Evolutionary conservation across 2,797 vertebrate species (phyloP).

Genomic region (Galaxias olidus): DNA sequence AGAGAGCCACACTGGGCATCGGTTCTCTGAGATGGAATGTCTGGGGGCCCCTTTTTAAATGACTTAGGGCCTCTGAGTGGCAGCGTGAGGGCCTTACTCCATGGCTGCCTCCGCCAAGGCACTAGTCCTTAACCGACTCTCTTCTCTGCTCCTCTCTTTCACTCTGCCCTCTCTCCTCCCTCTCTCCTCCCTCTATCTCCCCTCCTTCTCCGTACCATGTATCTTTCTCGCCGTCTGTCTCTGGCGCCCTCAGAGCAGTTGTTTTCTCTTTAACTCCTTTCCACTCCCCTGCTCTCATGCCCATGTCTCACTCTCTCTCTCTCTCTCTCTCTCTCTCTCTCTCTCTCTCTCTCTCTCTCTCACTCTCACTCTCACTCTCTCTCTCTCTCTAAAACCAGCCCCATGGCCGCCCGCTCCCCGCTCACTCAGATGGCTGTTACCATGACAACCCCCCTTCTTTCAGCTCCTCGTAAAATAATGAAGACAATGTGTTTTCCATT

Average conservation of each 20-base stretch:
- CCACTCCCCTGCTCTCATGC: conserved; percentile 19
- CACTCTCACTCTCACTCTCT: conserved; percentile 36
- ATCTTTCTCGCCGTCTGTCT: conserved; percentile 50
- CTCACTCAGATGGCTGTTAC: conserved; percentile 95
- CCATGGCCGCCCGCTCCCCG: conserved; percentile 71
- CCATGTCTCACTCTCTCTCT: conserved; percentile 5
- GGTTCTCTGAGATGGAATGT: too few relatives aligned
- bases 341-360: conserved; percentile 25
- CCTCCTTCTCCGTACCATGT: conserved; percentile 39
- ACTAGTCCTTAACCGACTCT: too few relatives aligned
- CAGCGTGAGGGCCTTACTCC: too few relatives aligned
- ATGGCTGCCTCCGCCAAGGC: too few relatives aligned
- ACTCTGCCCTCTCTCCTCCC: neutral
- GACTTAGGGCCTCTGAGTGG: too few relatives aligned
- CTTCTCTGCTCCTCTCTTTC: too few relatives aligned
- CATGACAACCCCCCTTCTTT: conserved; percentile 97
- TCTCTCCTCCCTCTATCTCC: conserved; percentile 40
- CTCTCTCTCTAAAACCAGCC: conserved; percentile 82
- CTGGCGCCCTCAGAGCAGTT: conserved; percentile 52
- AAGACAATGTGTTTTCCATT: conserved; percentile 99
- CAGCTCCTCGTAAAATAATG: conserved; percentile 97
- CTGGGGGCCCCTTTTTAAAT: too few relatives aligned
- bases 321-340: conserved; percentile 13
- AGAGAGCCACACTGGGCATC: too few relatives aligned
- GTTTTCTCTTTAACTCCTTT: conserved; percentile 40